A percentile compares a stretch with the other conserved stretches of the same genome.
Conservation (phyloP, 2,797 vertebrate genomes). For the Parotocinclus haroldoi region DNA sequence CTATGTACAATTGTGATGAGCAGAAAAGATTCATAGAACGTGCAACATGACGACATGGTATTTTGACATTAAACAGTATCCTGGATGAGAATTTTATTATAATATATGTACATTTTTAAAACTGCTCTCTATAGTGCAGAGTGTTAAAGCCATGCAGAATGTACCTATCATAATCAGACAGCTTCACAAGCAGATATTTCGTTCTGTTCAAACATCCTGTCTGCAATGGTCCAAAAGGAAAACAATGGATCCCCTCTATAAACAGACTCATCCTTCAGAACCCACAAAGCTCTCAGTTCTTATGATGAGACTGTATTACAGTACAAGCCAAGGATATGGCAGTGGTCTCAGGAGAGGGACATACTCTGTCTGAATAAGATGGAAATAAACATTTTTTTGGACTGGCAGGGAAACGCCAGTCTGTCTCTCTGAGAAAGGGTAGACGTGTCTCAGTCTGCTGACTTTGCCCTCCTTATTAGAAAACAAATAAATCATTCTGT, state of each 20-base stretch:
- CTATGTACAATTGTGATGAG: too few species aligned
- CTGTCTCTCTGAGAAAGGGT: too few species aligned
- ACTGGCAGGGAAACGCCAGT: not conserved
- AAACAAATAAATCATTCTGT: conserved; percentile 17
- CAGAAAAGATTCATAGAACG: not conserved
- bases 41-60: not conserved
- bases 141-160: not conserved
- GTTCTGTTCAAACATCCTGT: conserved; percentile 10
- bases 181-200: not conserved
- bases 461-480: conserved; percentile 9
- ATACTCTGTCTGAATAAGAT: not conserved
- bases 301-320: not conserved
- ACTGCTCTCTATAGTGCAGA: too few species aligned
- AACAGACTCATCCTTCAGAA: conserved; percentile 1
- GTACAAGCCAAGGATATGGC: not conserved
- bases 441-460: conserved; percentile 4
- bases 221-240: not conserved
- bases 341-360: not conserved
- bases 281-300: not conserved
- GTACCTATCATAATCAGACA: not conserved
- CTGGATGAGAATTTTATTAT: too few species aligned
- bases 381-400: not conserved
- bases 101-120: too few species aligned
- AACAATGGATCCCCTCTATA: conserved; percentile 8
- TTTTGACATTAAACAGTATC: not conserved